Percentiles rank a stretch among this genome's conserved stretches.
phyloP scores from a whole-genome alignment of 2,113 vertebrate genomes.

The Centropus unirufus region DNA sequence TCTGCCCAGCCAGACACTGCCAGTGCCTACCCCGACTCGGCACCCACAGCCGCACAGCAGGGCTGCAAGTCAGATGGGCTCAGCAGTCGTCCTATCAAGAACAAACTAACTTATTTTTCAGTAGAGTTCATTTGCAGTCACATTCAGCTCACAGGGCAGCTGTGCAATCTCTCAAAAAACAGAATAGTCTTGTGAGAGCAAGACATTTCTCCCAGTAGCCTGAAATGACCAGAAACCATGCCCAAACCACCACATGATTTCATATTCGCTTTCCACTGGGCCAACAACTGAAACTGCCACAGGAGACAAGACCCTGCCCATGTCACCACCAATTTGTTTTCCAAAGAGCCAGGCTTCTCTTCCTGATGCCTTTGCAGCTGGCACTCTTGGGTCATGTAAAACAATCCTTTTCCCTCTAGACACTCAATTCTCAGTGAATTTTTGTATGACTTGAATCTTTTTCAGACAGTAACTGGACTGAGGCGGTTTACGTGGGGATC shows the following conservation, averaged over 20 bases:
- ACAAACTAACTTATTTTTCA: neutral
- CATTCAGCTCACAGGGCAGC: neutral
- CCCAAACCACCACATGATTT: neutral
- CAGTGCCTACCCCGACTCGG: rapidly evolving
- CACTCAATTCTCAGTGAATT: neutral
- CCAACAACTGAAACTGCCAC: neutral
- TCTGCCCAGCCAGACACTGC: neutral
- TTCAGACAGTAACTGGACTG: neutral
- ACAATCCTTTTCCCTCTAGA: neutral
- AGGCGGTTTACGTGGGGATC: neutral
- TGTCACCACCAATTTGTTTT: neutral
- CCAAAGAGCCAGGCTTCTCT: neutral
- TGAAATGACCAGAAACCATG: neutral
- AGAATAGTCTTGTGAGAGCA: neutral
- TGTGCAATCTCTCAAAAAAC: neutral
- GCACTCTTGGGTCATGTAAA: neutral
- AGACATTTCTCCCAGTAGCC: neutral
- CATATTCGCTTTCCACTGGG: neutral
- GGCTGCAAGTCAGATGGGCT: neutral
- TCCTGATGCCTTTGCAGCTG: neutral
- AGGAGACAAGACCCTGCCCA: neutral
- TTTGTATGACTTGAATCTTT: neutral
- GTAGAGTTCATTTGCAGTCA: neutral
- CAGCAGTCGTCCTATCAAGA: neutral
- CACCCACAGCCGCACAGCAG: neutral